These are phyloP conservation scores for Dermolepida albohirtum DNA, from an alignment of 2,888 invertebrate genomes.

Conservation along the genomic window DNA sequence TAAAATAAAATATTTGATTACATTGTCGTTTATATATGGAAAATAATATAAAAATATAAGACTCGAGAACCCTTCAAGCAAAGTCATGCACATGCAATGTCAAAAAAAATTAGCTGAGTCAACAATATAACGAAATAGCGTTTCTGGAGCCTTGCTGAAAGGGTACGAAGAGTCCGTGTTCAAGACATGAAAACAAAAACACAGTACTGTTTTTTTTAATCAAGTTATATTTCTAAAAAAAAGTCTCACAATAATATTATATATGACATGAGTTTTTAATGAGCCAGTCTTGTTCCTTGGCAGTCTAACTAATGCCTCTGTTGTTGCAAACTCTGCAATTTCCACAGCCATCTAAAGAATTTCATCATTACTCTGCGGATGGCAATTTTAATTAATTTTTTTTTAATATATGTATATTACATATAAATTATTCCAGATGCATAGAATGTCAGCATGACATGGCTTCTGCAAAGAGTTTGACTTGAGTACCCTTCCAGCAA, in stretches of 20 bases:
- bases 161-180: conserved; percentile 58
- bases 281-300: conserved; percentile 62
- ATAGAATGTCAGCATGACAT: conserved; percentile 46
- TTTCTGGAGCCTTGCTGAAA: conserved; percentile 57
- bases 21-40: neutral
- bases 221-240: conserved; percentile 64
- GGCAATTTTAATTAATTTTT: conserved; percentile 18
- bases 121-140: conserved; percentile 6
- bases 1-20: no score
- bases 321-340: conserved; percentile 58
- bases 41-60: conserved; percentile 39
- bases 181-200: conserved; percentile 51
- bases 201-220: conserved; percentile 56
- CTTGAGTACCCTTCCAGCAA: conserved; percentile 64
- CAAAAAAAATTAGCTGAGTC: conserved; percentile 15
- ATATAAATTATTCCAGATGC: conserved; percentile 33
- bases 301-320: conserved; percentile 55
- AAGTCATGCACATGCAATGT: conserved; percentile 54
- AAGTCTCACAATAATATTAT: conserved; percentile 62
- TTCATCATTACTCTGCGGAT: conserved; percentile 48
- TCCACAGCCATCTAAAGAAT: conserved; percentile 21
- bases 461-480: conserved; percentile 52
- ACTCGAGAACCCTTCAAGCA: conserved; percentile 57
- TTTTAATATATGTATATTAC: conserved; percentile 15
- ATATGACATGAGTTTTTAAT: conserved; percentile 60